Conservation (phyloP, 2,113 vertebrate genomes). For the Piliocolobus tephrosceles region DNA sequence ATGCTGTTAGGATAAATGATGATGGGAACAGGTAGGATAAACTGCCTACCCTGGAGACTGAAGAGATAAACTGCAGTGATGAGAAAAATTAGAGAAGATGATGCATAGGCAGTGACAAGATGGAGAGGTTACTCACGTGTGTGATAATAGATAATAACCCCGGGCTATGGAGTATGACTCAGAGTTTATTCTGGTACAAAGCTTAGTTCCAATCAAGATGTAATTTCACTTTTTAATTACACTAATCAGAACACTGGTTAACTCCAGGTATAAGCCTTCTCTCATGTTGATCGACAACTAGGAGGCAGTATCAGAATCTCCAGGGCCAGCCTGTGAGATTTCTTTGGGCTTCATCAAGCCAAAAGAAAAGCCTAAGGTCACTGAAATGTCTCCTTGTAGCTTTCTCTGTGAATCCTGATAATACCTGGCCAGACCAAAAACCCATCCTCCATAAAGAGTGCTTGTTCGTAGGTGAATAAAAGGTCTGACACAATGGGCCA, state of each 20-base stretch:
- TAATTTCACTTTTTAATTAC: background rate
- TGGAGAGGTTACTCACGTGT: background rate
- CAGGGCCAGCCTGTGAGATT: background rate
- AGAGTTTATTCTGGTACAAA: background rate
- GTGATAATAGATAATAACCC: conserved; percentile 20
- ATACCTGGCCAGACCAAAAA: background rate
- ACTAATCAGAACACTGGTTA: background rate
- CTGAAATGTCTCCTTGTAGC: fast-evolving
- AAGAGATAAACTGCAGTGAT: background rate
- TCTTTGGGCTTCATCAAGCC: background rate
- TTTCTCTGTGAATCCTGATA: background rate
- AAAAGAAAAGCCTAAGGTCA: background rate
- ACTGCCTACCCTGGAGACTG: background rate
- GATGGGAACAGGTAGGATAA: background rate
- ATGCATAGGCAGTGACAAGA: background rate
- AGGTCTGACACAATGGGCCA: background rate
- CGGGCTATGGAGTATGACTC: background rate
- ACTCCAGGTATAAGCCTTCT: background rate
- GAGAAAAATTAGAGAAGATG: background rate
- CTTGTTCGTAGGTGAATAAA: background rate
- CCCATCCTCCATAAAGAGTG: background rate
- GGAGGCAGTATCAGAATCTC: background rate
- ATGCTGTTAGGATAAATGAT: background rate
- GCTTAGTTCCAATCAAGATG: background rate
- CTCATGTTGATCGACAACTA: background rate